Conservation (phyloP, 2,888 invertebrate genomes). For the Odontocerum albicorne region DNA sequence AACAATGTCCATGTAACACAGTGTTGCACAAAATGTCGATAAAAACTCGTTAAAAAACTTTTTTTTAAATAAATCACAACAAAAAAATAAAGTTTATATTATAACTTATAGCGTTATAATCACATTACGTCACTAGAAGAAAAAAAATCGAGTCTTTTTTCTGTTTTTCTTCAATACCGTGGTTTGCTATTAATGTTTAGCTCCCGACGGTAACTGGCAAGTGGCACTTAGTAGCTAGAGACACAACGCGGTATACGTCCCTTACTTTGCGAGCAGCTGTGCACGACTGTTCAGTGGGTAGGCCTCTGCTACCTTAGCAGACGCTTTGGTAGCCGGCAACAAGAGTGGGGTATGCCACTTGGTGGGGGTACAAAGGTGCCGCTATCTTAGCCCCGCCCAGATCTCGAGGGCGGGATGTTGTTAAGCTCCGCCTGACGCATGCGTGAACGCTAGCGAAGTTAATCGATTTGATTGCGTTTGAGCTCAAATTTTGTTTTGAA, state of each 20-base stretch:
- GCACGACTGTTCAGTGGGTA: slow-evolving; percentile 1
- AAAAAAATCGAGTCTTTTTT: too few relatives aligned
- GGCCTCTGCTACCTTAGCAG: background rate
- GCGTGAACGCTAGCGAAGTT: background rate
- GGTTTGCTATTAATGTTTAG: too few relatives aligned
- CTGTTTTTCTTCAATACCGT: too few relatives aligned
- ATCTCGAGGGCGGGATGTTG: slow-evolving; percentile 49
- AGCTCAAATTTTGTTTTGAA: too few relatives aligned
- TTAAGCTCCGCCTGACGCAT: slow-evolving; percentile 37
- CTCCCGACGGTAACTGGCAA: background rate
- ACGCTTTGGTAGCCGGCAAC: slow-evolving; percentile 5
- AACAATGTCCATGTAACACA: background rate
- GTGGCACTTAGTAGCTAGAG: background rate
- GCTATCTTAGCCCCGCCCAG: slow-evolving; percentile 54
- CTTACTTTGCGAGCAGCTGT: background rate
- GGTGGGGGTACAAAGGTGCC: slow-evolving; percentile 40
- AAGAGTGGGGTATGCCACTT: slow-evolving; percentile 1
- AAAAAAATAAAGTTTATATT: too few relatives aligned
- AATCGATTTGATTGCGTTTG: slow-evolving; percentile 3
- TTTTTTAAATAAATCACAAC: too few relatives aligned
- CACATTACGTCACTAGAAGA: too few relatives aligned
- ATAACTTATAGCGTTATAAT: too few relatives aligned
- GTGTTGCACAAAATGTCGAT: too few relatives aligned
- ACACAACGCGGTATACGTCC: background rate
- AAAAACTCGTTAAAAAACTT: too few relatives aligned